Percentiles rank a stretch among this genome's conserved stretches.
phyloP scores from a whole-genome alignment of 2,888 invertebrate genomes.

The Philereme transversata region DNA sequence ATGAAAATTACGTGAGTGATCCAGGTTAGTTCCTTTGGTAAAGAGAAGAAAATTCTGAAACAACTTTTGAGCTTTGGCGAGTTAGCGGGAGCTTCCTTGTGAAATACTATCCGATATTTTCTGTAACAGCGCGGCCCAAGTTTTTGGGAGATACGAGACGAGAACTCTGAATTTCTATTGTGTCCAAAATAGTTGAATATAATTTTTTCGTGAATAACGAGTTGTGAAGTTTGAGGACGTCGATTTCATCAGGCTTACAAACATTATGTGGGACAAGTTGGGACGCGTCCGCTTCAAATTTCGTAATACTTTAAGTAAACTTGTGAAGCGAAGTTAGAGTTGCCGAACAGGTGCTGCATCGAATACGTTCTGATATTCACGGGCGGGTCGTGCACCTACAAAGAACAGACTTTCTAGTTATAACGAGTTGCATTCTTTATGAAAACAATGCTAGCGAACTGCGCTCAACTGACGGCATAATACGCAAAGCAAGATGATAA shows the following conservation, averaged over 20 bases:
- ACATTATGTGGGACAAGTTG: slow-evolving; percentile 66
- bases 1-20: slow-evolving; percentile 45
- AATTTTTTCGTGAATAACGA: slow-evolving; percentile 59
- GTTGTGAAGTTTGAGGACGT: slow-evolving; percentile 60
- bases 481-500: too few species aligned
- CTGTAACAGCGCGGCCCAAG: slow-evolving; percentile 51
- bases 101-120: slow-evolving; percentile 66
- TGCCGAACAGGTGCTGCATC: slow-evolving; percentile 73
- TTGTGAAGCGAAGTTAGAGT: slow-evolving; percentile 67
- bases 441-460: slow-evolving; percentile 9
- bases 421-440: slow-evolving; percentile 18
- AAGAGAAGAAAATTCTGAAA: slow-evolving; percentile 52
- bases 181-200: slow-evolving; percentile 48
- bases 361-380: slow-evolving; percentile 68
- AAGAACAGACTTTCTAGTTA: slow-evolving; percentile 36
- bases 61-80: slow-evolving; percentile 56
- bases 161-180: slow-evolving; percentile 47
- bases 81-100: slow-evolving; percentile 59
- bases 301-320: slow-evolving; percentile 79
- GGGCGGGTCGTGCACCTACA: slow-evolving; percentile 52
- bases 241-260: slow-evolving; percentile 69
- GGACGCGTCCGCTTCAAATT: slow-evolving; percentile 67
- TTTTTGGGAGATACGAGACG: slow-evolving; percentile 45
- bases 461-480: not conserved
- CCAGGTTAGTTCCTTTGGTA: slow-evolving; percentile 32